Conservation (phyloP, 2,888 invertebrate species). For the Hemaris fuciformis region DNA sequence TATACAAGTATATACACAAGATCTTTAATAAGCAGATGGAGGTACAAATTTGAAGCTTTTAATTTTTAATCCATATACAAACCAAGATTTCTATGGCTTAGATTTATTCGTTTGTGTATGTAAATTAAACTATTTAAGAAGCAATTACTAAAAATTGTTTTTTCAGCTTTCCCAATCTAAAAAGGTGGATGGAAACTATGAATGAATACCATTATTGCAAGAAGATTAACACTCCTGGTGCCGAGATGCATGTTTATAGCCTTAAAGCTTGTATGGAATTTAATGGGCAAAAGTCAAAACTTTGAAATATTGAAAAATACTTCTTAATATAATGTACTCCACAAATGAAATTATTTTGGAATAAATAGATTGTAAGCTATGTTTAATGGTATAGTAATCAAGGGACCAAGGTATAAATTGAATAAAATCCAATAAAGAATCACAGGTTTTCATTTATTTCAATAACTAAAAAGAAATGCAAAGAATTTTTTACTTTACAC, state of each 20-base stretch:
- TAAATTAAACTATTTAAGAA: too few species aligned
- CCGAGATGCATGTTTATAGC: constrained; percentile 44
- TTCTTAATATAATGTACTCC: constrained; percentile 26
- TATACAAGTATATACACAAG: too few species aligned
- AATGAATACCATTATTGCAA: constrained; percentile 51
- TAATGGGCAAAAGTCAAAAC: constrained; percentile 47
- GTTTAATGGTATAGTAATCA: not conserved
- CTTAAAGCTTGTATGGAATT: constrained; percentile 53
- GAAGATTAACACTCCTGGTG: constrained; percentile 54
- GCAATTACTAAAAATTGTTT: too few species aligned
- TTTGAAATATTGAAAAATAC: constrained; percentile 29
- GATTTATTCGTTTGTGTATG: too few species aligned
- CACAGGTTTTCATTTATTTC: constrained; percentile 78
- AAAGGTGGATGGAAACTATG: constrained; percentile 57
- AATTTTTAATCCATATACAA: too few species aligned
- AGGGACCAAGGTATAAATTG: not conserved
- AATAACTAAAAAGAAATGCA: constrained; percentile 80
- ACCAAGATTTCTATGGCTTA: too few species aligned
- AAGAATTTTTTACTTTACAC: constrained; percentile 74
- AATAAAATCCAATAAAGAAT: constrained; percentile 49
- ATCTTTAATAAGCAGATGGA: too few species aligned
- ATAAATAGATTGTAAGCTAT: not conserved
- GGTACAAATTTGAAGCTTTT: too few species aligned
- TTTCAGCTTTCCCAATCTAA: constrained; percentile 64
- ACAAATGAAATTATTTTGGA: not conserved